phyloP scores from a whole-genome alignment of 2,797 vertebrate species.

The Enteromius unitaeniatus region DNA sequence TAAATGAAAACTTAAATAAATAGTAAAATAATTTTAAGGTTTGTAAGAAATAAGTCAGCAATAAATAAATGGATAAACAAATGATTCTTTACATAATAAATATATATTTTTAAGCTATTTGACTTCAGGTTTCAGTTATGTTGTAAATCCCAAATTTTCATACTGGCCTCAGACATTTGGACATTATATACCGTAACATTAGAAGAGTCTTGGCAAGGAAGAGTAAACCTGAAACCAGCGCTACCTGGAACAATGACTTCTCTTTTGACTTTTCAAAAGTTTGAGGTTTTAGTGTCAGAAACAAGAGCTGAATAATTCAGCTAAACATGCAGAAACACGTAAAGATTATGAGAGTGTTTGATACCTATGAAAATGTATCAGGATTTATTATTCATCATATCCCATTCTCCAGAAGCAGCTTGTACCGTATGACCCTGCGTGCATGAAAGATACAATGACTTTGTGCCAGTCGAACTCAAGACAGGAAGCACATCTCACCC shows the following conservation, averaged over 20 bases:
- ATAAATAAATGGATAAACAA: neutral
- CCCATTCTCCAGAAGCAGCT: neutral
- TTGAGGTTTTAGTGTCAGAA: constrained; percentile 15
- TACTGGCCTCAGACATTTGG: neutral
- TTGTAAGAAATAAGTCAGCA: neutral
- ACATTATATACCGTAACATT: neutral
- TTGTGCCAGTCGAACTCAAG: neutral
- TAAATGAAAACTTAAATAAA: neutral
- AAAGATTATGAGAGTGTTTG: neutral
- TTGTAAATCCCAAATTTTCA: neutral
- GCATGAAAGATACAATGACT: neutral
- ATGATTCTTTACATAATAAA: neutral
- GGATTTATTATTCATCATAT: neutral
- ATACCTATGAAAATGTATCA: neutral
- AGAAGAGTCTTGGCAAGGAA: neutral
- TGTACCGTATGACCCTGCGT: neutral
- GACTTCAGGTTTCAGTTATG: neutral
- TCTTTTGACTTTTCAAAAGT: constrained; percentile 16
- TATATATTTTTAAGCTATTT: neutral
- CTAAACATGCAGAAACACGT: constrained; percentile 4
- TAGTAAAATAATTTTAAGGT: neutral
- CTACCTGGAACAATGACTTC: constrained; percentile 14
- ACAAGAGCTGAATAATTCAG: constrained; percentile 9
- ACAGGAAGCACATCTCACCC: neutral
- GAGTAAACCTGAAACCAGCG: neutral